Conservation (phyloP, 1,140 invertebrate species). For the Drosophila guanche region DNA sequence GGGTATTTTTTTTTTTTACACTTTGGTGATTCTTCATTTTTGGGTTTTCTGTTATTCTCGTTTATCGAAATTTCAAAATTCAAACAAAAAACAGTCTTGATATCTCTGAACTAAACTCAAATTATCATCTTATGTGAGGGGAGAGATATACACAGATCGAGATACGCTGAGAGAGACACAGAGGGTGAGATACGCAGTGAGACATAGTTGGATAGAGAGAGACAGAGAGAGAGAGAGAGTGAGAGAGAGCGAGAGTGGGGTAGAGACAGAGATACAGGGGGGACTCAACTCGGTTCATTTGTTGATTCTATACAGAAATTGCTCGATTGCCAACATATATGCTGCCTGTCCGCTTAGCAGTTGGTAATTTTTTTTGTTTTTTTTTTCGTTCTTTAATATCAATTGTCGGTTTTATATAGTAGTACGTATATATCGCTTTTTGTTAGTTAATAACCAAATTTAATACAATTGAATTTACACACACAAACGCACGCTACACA, state of each 20-base stretch:
- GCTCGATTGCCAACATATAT: slow-evolving; percentile 84
- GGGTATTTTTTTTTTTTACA: slow-evolving; percentile 24
- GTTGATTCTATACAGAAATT: slow-evolving; percentile 71
- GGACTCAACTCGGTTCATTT: not conserved
- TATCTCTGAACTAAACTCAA: slow-evolving; percentile 31
- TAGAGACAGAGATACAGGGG: slow-evolving; percentile 17
- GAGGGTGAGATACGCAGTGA: slow-evolving; percentile 16
- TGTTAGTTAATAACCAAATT: slow-evolving; percentile 73
- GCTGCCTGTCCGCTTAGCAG: slow-evolving; percentile 77
- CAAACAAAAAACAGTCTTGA: slow-evolving; percentile 48
- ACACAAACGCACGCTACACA: slow-evolving; percentile 50
- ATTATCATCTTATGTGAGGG: slow-evolving; percentile 10
- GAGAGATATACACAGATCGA: slow-evolving; percentile 16
- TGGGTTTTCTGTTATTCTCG: slow-evolving; percentile 27
- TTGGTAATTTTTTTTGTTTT: slow-evolving; percentile 36
- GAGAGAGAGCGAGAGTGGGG: slow-evolving; percentile 14
- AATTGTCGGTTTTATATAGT: slow-evolving; percentile 54
- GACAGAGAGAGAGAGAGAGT: slow-evolving; percentile 4
- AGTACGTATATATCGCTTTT: slow-evolving; percentile 42
- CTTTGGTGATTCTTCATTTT: slow-evolving; percentile 9
- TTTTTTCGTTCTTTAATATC: slow-evolving; percentile 10
- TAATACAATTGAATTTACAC: slow-evolving; percentile 77
- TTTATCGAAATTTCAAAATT: slow-evolving; percentile 62
- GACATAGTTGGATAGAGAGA: slow-evolving; percentile 1
- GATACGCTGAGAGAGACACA: slow-evolving; percentile 15